These are phyloP conservation scores for Melieria omissa DNA, from an alignment of 2,888 invertebrate species.

Conservation along the genomic window DNA sequence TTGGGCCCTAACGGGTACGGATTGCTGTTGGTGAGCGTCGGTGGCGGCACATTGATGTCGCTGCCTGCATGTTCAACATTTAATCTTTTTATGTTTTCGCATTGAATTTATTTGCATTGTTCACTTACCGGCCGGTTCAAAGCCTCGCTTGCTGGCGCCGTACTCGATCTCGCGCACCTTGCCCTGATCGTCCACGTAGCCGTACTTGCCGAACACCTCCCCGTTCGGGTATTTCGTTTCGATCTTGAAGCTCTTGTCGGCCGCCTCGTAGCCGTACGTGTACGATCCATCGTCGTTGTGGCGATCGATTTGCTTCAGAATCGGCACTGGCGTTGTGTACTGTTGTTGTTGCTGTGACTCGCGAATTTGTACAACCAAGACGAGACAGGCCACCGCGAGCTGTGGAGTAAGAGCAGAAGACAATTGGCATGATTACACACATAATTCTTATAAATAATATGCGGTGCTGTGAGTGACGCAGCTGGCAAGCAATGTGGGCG, in stretches of 20 bases:
- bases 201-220: constrained; percentile 88
- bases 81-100: background rate
- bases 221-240: constrained; percentile 87
- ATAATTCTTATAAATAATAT: background rate
- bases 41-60: constrained; percentile 85
- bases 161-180: constrained; percentile 83
- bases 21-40: constrained; percentile 73
- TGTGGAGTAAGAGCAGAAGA: constrained; percentile 23
- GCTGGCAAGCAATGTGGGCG: constrained; percentile 19
- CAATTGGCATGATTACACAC: background rate
- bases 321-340: constrained; percentile 81
- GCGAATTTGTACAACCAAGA: constrained; percentile 43
- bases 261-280: constrained; percentile 88
- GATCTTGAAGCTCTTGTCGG: constrained; percentile 88
- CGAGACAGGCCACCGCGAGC: constrained; percentile 42
- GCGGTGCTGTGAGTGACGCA: constrained; percentile 5
- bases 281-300: constrained; percentile 91
- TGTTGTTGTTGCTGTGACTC: constrained; percentile 65
- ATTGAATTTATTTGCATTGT: too few relatives aligned
- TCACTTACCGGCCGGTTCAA: constrained; percentile 78
- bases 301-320: constrained; percentile 84
- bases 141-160: constrained; percentile 83
- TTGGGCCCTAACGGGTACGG: constrained; percentile 68
- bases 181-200: constrained; percentile 85
- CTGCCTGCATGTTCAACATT: constrained; percentile 63